Evolutionary conservation across 2,113 vertebrate species (phyloP).

Genomic region (Theristicus caerulescens): DNA sequence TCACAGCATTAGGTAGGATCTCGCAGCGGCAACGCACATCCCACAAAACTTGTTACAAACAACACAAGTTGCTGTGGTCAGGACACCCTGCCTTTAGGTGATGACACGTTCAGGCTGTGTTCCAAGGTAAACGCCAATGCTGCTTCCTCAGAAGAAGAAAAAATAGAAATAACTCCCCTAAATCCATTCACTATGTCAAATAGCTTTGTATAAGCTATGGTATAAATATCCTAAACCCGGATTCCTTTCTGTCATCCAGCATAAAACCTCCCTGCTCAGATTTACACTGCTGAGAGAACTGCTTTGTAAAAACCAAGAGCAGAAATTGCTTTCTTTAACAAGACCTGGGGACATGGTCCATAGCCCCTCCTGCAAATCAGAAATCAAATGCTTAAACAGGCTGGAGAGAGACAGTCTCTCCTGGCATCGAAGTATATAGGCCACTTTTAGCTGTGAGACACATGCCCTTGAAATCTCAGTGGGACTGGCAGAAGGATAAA

Average conservation of each 20-base stretch:
- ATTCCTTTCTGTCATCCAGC: background rate
- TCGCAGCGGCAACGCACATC: background rate
- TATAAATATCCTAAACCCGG: constrained; percentile 14
- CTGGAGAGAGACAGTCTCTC: background rate
- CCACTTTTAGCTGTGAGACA: background rate
- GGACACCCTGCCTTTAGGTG: constrained; percentile 8
- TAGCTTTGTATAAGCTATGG: background rate
- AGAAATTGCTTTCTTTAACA: background rate
- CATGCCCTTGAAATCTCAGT: constrained; percentile 30
- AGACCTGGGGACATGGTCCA: background rate
- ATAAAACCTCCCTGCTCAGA: background rate
- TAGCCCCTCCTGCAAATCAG: constrained; percentile 2
- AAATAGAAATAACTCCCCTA: constrained; percentile 12
- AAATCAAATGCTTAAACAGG: background rate
- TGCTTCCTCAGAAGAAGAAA: constrained; percentile 11
- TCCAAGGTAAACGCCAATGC: constrained; percentile 12
- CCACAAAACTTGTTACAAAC: constrained; percentile 19
- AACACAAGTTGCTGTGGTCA: background rate
- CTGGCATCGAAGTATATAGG: background rate
- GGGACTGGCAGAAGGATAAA: constrained; percentile 16
- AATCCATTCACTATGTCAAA: constrained; percentile 40
- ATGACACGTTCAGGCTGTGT: constrained; percentile 16
- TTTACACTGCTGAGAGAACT: constrained; percentile 13
- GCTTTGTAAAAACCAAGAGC: background rate
- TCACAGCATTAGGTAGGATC: background rate